phyloP scores from a whole-genome alignment of 2,888 invertebrate species.

The Agrilus biguttatus region DNA sequence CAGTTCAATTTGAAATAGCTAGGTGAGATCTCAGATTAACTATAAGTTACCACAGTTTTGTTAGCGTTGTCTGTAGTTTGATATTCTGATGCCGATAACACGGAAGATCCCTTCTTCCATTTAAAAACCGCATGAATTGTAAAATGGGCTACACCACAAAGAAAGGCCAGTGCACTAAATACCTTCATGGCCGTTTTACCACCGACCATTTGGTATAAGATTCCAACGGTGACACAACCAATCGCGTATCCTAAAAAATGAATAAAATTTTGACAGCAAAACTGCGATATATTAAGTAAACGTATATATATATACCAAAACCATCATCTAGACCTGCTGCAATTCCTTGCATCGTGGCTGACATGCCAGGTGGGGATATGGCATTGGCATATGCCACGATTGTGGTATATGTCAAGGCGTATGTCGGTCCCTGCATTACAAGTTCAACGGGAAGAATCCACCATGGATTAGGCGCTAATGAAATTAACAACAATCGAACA shows the following conservation, averaged over 20 bases:
- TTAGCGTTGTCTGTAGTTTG: conserved; percentile 18
- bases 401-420: conserved; percentile 71
- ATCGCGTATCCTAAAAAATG: conserved; percentile 50
- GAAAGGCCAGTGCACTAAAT: conserved; percentile 30
- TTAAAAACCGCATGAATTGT: conserved; percentile 21
- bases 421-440: conserved; percentile 73
- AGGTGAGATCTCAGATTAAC: background rate
- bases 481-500: conserved; percentile 58
- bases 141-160: conserved; percentile 32
- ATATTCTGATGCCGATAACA: conserved; percentile 8
- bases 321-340: conserved; percentile 85
- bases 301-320: conserved; percentile 38
- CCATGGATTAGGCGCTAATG: conserved; percentile 68
- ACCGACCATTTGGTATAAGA: conserved; percentile 48
- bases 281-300: too few species aligned
- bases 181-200: conserved; percentile 42
- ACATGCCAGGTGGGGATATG: conserved; percentile 45
- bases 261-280: background rate
- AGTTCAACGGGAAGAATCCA: conserved; percentile 67
- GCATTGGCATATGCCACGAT: conserved; percentile 52
- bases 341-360: conserved; percentile 74
- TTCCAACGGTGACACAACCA: conserved; percentile 60
- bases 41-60: conserved; percentile 2
- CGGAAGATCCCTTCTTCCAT: conserved; percentile 5
- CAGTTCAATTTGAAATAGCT: too few species aligned